Conservation (phyloP, 2,797 vertebrate species). For the Anguilla obscura region DNA sequence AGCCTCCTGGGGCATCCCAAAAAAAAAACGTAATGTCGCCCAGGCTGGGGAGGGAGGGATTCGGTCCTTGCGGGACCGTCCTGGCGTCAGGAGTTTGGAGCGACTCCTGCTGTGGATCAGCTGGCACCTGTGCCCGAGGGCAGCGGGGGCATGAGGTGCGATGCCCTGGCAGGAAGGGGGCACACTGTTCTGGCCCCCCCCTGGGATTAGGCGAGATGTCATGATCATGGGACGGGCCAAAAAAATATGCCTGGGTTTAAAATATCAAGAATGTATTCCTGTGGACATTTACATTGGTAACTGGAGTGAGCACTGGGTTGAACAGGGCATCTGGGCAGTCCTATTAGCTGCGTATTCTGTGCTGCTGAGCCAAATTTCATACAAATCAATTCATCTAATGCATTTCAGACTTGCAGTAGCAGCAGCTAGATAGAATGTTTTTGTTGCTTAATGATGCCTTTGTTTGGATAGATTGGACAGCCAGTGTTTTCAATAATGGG, state of each 20-base stretch:
- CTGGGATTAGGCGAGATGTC: too few relatives aligned
- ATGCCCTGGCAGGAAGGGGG: too few relatives aligned
- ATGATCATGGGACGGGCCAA: too few relatives aligned
- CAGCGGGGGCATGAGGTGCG: too few relatives aligned
- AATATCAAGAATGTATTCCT: neutral
- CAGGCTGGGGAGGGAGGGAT: too few relatives aligned
- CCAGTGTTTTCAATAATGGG: constrained; percentile 10
- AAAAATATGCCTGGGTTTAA: too few relatives aligned
- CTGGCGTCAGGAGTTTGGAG: too few relatives aligned
- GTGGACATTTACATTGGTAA: neutral
- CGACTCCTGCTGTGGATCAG: too few relatives aligned
- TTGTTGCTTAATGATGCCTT: constrained; percentile 13
- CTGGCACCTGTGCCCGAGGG: too few relatives aligned
- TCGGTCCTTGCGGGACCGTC: too few relatives aligned
- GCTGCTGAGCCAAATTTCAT: neutral
- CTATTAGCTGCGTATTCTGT: neutral
- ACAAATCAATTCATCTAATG: neutral
- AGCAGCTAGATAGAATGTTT: constrained; percentile 5
- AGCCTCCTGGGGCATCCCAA: neutral
- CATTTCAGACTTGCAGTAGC: neutral
- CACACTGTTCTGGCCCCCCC: too few relatives aligned
- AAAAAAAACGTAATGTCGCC: neutral
- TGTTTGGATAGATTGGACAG: constrained; percentile 13
- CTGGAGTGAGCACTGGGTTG: neutral
- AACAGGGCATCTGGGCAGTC: neutral